Conservation (phyloP, 2,888 invertebrate species). For the Cistogaster globosa region DNA sequence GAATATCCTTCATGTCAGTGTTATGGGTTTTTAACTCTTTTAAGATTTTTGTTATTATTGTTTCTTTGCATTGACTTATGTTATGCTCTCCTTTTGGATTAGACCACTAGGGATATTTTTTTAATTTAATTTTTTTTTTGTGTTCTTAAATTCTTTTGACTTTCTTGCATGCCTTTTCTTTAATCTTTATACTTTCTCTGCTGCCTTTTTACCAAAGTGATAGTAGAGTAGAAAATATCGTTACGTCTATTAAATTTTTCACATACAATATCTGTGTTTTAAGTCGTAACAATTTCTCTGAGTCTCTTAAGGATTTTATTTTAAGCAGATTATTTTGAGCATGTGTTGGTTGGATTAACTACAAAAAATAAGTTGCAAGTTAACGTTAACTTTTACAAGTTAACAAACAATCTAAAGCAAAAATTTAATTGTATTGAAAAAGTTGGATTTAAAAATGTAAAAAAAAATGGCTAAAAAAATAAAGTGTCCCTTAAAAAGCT, state of each 20-base stretch:
- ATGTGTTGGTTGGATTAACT: conserved; percentile 67
- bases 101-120: conserved; percentile 51
- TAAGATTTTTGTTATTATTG: conserved; percentile 31
- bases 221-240: conserved; percentile 54
- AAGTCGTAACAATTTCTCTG: conserved; percentile 62
- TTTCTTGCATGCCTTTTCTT: neutral
- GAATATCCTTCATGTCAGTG: conserved; percentile 28
- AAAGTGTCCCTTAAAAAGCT: conserved; percentile 15
- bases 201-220: neutral
- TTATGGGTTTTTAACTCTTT: conserved; percentile 40
- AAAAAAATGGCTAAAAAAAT: conserved; percentile 39
- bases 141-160: conserved; percentile 6
- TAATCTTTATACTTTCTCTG: neutral
- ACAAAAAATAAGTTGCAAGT: conserved; percentile 14
- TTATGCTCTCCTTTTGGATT: conserved; percentile 26
- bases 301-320: conserved; percentile 67
- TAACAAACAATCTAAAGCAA: conserved; percentile 2
- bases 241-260: conserved; percentile 65
- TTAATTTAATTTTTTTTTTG: conserved; percentile 2
- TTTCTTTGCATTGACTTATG: conserved; percentile 55
- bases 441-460: conserved; percentile 46
- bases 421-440: conserved; percentile 68
- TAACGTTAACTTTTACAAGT: neutral
- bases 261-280: conserved; percentile 43
- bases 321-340: conserved; percentile 68